These are phyloP conservation scores for Sphaeridia pumilis DNA, from an alignment of 2,888 invertebrate genomes.

Conservation along the genomic window DNA sequence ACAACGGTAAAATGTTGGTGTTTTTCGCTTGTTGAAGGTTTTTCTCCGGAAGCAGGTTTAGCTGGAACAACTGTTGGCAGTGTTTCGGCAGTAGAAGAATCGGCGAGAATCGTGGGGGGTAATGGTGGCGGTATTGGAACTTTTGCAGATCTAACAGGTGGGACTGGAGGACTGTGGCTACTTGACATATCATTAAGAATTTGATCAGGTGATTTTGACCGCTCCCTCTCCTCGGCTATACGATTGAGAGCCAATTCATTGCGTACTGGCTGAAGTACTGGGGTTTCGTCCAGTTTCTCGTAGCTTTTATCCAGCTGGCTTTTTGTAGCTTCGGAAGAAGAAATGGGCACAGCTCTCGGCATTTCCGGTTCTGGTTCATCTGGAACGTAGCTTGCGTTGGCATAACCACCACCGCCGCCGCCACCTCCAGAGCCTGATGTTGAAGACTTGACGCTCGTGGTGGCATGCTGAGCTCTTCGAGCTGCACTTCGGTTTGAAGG, in stretches of 20 bases:
- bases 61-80: neutral
- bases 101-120: neutral
- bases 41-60: too few relatives aligned
- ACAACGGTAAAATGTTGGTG: neutral
- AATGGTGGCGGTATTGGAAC: neutral
- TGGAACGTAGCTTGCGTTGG: neutral
- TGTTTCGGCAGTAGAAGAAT: neutral
- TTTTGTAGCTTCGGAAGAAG: neutral
- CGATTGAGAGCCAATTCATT: neutral
- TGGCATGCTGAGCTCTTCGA: neutral
- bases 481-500: neutral
- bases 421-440: neutral
- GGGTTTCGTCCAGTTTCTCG: slow-evolving; percentile 15
- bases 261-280: slow-evolving; percentile 14
- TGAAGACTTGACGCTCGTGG: neutral
- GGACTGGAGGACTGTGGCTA: neutral
- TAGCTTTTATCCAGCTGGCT: slow-evolving; percentile 5
- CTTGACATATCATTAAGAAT: neutral
- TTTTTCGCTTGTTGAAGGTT: too few relatives aligned
- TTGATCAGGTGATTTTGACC: neutral
- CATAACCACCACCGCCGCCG: neutral
- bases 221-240: slow-evolving; percentile 4
- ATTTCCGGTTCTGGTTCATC: neutral
- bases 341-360: too few relatives aligned
- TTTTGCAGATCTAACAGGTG: neutral